Evolutionary conservation across 2,113 vertebrate genomes (phyloP).

Genomic region (Myxocyprinus asiaticus): DNA sequence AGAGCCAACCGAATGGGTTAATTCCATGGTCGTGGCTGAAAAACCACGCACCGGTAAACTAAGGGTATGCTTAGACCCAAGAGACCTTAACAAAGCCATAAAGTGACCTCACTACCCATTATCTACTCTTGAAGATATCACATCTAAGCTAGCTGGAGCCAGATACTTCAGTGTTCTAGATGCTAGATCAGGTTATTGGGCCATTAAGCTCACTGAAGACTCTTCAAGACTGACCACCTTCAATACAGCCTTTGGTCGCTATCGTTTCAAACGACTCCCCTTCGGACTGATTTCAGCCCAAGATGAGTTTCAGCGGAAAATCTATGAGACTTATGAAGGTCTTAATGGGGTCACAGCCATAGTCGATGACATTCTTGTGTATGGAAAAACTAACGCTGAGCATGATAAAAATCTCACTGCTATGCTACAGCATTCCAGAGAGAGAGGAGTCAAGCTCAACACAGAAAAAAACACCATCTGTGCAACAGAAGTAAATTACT

Average conservation of each 20-base stretch:
- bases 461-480: constrained; percentile 36
- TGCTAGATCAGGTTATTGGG: constrained; percentile 30
- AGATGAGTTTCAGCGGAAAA: no score
- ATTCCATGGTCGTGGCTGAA: constrained; percentile 33
- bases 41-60: constrained; percentile 21
- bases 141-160: constrained; percentile 23
- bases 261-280: background rate
- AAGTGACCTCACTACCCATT: constrained; percentile 32
- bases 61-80: constrained; percentile 21
- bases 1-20: constrained; percentile 41
- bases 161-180: constrained; percentile 20
- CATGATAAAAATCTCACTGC: background rate
- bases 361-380: constrained; percentile 5
- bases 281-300: constrained; percentile 1
- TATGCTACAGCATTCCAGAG: constrained; percentile 34
- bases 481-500: constrained; percentile 34
- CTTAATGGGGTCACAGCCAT: constrained; percentile 7
- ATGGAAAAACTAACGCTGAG: background rate
- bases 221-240: constrained; percentile 24
- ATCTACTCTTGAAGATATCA: constrained; percentile 12
- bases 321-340: background rate
- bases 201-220: constrained; percentile 33
- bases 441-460: constrained; percentile 34
- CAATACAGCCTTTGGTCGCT: background rate
- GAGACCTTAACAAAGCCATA: constrained; percentile 36